Evolutionary conservation across 2,797 vertebrate genomes (phyloP).

Genomic region (Oreortyx pictus): DNA sequence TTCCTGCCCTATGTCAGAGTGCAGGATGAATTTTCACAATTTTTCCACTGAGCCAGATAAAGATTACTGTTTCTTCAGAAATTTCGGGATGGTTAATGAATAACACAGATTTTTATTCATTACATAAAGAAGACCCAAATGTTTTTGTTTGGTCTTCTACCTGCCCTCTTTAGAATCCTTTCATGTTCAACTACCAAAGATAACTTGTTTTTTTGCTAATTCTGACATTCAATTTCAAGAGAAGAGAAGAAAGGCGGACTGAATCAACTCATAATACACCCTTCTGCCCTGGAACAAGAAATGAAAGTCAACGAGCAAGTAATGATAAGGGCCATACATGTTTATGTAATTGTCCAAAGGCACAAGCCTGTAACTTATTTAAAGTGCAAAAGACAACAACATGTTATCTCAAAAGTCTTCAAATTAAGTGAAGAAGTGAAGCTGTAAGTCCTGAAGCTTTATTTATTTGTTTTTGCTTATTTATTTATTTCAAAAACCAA

Average conservation of each 20-base stretch:
- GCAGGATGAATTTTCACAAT: neutral
- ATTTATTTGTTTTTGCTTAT: neutral
- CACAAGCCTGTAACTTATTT: neutral
- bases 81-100: neutral
- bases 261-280: neutral
- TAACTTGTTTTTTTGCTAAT: neutral
- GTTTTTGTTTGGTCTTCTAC: neutral
- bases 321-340: neutral
- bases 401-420: neutral
- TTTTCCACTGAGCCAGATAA: neutral
- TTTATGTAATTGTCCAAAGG: slow-evolving; percentile 15
- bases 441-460: neutral
- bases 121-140: neutral
- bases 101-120: neutral
- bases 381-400: neutral
- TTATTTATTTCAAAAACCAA: too few species aligned
- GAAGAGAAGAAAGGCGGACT: slow-evolving; percentile 11
- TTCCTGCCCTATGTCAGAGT: neutral
- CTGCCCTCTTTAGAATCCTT: rapidly evolving
- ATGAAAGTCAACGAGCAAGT: slow-evolving; percentile 26
- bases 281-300: slow-evolving; percentile 39
- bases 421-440: neutral
- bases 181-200: neutral
- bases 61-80: neutral
- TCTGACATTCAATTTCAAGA: neutral